These are phyloP conservation scores for Neosilurus hyrtlii DNA, from an alignment of 2,797 vertebrate genomes.

Conservation along the genomic window DNA sequence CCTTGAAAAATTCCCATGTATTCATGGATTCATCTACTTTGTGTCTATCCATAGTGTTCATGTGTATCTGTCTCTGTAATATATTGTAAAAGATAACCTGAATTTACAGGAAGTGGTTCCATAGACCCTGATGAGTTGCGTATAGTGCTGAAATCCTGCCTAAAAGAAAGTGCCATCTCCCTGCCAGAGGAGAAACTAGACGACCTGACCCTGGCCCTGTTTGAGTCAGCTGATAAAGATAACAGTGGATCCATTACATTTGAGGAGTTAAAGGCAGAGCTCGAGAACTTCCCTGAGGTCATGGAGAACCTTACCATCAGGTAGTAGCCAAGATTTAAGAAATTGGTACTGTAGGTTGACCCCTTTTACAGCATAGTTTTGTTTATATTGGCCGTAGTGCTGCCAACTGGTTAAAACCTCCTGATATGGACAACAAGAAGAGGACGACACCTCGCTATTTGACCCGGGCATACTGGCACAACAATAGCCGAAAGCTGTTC, in stretches of 20 bases:
- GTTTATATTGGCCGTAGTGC: constrained; percentile 66
- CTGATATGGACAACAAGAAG: constrained; percentile 50
- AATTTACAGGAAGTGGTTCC: constrained; percentile 79
- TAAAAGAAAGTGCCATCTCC: constrained; percentile 83
- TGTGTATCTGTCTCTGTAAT: background rate
- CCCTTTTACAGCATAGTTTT: background rate
- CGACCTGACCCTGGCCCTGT: constrained; percentile 80
- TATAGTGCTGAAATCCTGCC: constrained; percentile 79
- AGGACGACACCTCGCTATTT: constrained; percentile 67
- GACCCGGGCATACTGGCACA: constrained; percentile 81
- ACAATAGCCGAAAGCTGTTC: constrained; percentile 78
- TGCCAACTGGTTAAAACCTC: constrained; percentile 85
- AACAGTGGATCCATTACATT: constrained; percentile 86
- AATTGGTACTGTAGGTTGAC: background rate
- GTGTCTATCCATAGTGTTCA: background rate
- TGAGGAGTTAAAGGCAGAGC: constrained; percentile 81
- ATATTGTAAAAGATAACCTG: background rate
- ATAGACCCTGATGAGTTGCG: constrained; percentile 83
- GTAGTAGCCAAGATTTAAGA: constrained; percentile 57
- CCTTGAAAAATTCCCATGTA: background rate
- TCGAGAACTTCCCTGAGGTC: constrained; percentile 83
- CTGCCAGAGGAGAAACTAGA: constrained; percentile 83
- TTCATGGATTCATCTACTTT: background rate
- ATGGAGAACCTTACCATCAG: constrained; percentile 91
- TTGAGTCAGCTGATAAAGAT: constrained; percentile 84